Conservation (phyloP, 2,888 invertebrate genomes). For the Caenorhabditis angaria region DNA sequence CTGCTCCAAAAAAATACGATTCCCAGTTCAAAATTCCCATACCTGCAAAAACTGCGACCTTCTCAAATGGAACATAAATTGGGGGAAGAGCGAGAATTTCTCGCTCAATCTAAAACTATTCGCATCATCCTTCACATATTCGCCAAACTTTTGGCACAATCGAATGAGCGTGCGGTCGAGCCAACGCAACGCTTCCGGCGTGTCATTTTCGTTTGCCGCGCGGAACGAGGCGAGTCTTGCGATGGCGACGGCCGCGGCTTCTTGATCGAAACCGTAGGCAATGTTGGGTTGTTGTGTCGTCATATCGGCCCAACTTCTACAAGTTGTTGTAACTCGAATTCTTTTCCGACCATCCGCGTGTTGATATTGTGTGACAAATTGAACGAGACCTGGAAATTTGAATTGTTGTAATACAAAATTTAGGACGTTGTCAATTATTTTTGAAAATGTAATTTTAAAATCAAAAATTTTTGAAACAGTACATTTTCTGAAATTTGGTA, state of each 20-base stretch:
- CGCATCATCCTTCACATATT: conserved; percentile 96
- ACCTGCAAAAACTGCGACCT: conserved; percentile 95
- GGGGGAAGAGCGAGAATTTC: conserved; percentile 97
- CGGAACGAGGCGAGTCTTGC: conserved; percentile 93
- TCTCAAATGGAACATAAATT: conserved; percentile 98
- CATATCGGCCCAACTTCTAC: conserved; percentile 97
- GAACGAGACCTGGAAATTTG: no score
- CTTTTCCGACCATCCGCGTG: conserved; percentile 87
- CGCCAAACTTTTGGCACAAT: conserved; percentile 98
- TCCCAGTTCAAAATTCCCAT: no score
- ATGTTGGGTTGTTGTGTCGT: conserved; percentile 76
- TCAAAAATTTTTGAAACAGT: no score
- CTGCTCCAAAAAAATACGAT: no score
- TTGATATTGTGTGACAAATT: conserved; percentile 97
- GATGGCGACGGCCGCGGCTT: conserved; percentile 96
- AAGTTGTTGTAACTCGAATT: conserved; percentile 93
- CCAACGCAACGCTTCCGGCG: conserved; percentile 96
- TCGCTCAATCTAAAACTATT: conserved; percentile 93
- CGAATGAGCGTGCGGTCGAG: conserved; percentile 96
- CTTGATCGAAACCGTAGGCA: conserved; percentile 78
- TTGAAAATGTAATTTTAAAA: no score
- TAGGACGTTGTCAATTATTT: no score
- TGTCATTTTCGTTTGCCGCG: conserved; percentile 84
- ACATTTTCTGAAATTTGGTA: no score
- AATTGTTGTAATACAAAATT: no score